A percentile compares a stretch with the other conserved stretches of the same genome.
Evolutionary conservation across 2,797 vertebrate species (phyloP).

Genomic region (Arrhamphus sclerolepis): DNA sequence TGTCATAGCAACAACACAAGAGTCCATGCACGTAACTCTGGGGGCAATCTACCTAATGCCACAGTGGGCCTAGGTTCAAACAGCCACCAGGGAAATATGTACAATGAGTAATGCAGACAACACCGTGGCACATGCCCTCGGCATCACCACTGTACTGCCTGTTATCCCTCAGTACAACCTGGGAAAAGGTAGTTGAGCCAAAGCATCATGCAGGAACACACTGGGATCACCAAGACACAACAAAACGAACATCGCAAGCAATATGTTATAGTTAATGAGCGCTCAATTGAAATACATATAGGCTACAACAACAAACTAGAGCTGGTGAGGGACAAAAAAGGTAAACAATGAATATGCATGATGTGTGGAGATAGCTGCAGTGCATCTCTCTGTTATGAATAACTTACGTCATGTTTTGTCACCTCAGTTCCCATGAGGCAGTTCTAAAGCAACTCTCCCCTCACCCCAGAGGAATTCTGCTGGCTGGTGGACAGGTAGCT

Average conservation of each 20-base stretch:
- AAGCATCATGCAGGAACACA: conserved; percentile 25
- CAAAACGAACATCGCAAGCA: conserved; percentile 44
- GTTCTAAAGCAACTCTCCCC: conserved; percentile 62
- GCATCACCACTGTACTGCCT: conserved; percentile 59
- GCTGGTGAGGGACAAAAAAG: conserved; percentile 54
- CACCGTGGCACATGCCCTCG: conserved; percentile 60
- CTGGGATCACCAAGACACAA: conserved; percentile 37
- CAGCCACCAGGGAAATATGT: conserved; percentile 74
- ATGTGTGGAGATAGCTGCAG: conserved; percentile 58
- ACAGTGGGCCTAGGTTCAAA: conserved; percentile 75
- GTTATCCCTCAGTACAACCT: conserved; percentile 56
- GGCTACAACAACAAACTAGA: conserved; percentile 42
- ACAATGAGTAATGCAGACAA: conserved; percentile 78
- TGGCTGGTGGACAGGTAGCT: conserved; percentile 80
- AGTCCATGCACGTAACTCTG: conserved; percentile 64
- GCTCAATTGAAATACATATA: conserved; percentile 54
- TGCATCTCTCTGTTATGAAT: conserved; percentile 76
- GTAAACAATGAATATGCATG: conserved; percentile 83
- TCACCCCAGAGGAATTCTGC: conserved; percentile 77
- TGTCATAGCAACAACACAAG: conserved; percentile 73
- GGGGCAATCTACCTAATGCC: conserved; percentile 77
- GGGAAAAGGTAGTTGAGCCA: conserved; percentile 37
- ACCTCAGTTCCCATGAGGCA: conserved; percentile 75
- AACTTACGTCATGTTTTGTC: conserved; percentile 79
- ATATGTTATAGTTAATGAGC: conserved; percentile 49